Percentiles rank a stretch among this genome's conserved stretches.
Conservation (phyloP, 1,140 invertebrate genomes). For the Drosophila ogumai region DNA sequence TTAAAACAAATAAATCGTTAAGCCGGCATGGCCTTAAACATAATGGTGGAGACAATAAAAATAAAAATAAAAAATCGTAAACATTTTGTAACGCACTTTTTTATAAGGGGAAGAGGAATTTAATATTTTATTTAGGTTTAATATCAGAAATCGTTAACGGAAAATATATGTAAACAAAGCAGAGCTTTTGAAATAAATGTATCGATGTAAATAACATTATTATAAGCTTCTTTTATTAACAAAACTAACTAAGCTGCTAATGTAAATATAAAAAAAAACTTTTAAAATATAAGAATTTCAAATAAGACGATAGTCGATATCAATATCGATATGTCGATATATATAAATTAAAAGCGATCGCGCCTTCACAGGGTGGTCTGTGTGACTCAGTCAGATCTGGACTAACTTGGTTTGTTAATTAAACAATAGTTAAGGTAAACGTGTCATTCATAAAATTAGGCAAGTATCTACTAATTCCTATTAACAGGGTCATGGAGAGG, state of each 20-base stretch:
- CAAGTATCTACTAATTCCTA: not conserved
- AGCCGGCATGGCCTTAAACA: not conserved
- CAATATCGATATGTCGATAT: not conserved
- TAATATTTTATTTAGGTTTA: no score
- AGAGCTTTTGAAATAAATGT: no score
- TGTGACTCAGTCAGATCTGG: not conserved
- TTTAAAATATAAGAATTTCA: no score
- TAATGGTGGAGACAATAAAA: not conserved
- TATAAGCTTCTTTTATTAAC: not conserved
- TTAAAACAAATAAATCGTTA: not conserved
- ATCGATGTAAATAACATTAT: not conserved
- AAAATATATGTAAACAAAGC: no score
- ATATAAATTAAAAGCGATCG: not conserved
- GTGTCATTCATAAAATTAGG: not conserved
- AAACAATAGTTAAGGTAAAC: not conserved
- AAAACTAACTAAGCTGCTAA: no score
- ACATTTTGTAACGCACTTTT: not conserved
- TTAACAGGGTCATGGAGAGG: conserved; percentile 1
- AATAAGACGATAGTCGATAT: no score
- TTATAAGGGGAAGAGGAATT: not conserved
- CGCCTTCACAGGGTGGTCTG: not conserved
- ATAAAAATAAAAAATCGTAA: not conserved
- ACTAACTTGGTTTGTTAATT: not conserved
- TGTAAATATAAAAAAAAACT: no score
- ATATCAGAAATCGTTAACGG: no score